Percentiles rank a stretch among this genome's conserved stretches.
Conservation (phyloP, 2,888 invertebrate species). For the Drosophila incognita region DNA sequence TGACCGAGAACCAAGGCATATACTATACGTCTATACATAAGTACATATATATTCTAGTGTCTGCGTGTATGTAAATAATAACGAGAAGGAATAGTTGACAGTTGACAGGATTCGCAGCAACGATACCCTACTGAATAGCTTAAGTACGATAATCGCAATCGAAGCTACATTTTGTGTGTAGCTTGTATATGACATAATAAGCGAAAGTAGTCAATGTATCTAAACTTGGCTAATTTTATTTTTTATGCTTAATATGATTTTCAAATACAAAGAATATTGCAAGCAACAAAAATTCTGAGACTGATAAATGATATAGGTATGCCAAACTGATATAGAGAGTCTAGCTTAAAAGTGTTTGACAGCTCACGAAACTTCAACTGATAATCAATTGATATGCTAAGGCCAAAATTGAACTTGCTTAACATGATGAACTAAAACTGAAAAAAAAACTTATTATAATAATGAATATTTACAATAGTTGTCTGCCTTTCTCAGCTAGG, state of each 20-base stretch:
- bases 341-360: background rate
- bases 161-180: background rate
- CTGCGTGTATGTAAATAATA: conserved; percentile 57
- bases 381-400: background rate
- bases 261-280: background rate
- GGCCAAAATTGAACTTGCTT: background rate
- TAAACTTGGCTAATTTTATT: too few relatives aligned
- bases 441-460: background rate
- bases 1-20: conserved; percentile 10
- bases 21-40: conserved; percentile 8
- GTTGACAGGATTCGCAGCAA: background rate
- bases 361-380: background rate
- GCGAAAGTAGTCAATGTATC: too few relatives aligned
- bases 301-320: background rate
- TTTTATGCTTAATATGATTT: too few relatives aligned
- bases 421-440: background rate
- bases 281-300: too few relatives aligned
- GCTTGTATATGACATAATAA: background rate
- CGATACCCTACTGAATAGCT: conserved; percentile 14
- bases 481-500: background rate
- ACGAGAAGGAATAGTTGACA: conserved; percentile 8
- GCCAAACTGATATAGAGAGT: background rate
- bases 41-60: conserved; percentile 17
- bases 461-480: background rate
- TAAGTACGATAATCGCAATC: background rate